Conservation (phyloP, 2,888 invertebrate species). For the Cordilura impudica region DNA sequence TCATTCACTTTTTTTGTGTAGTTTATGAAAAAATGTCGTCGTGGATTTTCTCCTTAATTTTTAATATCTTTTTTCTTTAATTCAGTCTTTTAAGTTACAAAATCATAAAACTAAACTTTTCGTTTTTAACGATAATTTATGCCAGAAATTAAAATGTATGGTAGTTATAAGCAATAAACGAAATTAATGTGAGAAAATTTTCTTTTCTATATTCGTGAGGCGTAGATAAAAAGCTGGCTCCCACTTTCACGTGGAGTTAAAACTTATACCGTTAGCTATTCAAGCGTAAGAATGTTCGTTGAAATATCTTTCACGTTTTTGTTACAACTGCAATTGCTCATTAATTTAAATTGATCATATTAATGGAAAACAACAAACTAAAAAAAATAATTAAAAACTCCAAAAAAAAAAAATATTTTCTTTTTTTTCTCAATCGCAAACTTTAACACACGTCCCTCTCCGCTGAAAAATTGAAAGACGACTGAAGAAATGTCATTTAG, state of each 20-base stretch:
- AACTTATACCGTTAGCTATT: slow-evolving; percentile 35
- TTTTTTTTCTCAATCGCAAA: slow-evolving; percentile 42
- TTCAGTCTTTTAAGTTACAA: slow-evolving; percentile 60
- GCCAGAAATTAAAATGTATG: slow-evolving; percentile 37
- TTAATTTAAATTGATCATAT: slow-evolving; percentile 27
- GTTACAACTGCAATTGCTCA: slow-evolving; percentile 45
- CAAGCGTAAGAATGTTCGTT: slow-evolving; percentile 45
- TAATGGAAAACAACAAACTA: slow-evolving; percentile 46
- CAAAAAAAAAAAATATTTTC: slow-evolving; percentile 47
- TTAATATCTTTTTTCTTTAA: slow-evolving; percentile 47
- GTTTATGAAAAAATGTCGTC: slow-evolving; percentile 54
- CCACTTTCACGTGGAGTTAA: slow-evolving; percentile 60
- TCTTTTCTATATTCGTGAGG: slow-evolving; percentile 59
- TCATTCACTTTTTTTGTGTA: slow-evolving; percentile 51
- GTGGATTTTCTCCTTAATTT: slow-evolving; percentile 48
- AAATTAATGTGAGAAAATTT: slow-evolving; percentile 43
- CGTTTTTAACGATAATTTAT: slow-evolving; percentile 43
- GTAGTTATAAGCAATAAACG: slow-evolving; percentile 26
- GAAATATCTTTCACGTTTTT: slow-evolving; percentile 19
- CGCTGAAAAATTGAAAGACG: slow-evolving; percentile 44
- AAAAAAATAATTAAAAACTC: slow-evolving; percentile 48
- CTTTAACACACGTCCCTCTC: slow-evolving; percentile 58
- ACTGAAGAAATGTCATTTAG: slow-evolving; percentile 12
- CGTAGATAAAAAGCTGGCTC: slow-evolving; percentile 49
- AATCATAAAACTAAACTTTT: slow-evolving; percentile 45